A percentile compares a stretch with the other conserved stretches of the same genome.
Evolutionary conservation across 2,888 invertebrate genomes (phyloP).

Genomic region (Scaptodrosophila latifasciaeformis): DNA sequence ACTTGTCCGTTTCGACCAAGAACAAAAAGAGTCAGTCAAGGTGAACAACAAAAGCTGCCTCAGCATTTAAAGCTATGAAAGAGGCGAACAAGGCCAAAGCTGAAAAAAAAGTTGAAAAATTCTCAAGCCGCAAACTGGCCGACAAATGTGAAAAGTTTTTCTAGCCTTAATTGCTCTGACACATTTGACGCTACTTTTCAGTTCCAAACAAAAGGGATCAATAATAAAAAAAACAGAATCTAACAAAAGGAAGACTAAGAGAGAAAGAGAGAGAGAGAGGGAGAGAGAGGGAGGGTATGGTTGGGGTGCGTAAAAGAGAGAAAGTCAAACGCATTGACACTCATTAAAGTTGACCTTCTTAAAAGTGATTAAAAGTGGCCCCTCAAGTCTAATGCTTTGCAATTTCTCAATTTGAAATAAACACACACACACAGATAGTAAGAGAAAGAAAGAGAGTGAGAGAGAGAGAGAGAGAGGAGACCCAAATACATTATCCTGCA

Average conservation of each 20-base stretch:
- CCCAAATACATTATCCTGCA: background rate
- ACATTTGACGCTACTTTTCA: slow-evolving; percentile 29
- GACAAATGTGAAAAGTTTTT: slow-evolving; percentile 61
- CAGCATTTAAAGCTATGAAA: background rate
- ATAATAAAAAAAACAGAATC: slow-evolving; percentile 42
- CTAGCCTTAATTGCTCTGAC: no score
- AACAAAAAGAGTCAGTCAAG: no score
- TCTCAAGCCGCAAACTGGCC: slow-evolving; percentile 45
- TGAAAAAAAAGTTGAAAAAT: slow-evolving; percentile 38
- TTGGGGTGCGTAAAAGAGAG: slow-evolving; percentile 13
- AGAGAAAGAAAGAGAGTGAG: slow-evolving; percentile 9
- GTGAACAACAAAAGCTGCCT: background rate
- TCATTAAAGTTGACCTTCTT: slow-evolving; percentile 69
- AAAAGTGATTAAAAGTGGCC: slow-evolving; percentile 73
- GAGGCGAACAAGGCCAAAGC: background rate
- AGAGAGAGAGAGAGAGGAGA: slow-evolving; percentile 2
- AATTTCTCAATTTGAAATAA: slow-evolving; percentile 59
- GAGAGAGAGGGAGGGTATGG: slow-evolving; percentile 2
- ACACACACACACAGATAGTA: slow-evolving; percentile 3
- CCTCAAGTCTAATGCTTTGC: slow-evolving; percentile 66
- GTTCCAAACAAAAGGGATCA: slow-evolving; percentile 27
- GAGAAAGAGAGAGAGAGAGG: background rate
- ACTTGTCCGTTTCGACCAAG: no score
- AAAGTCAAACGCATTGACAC: slow-evolving; percentile 49
- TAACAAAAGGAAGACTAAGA: no score